phyloP scores from a whole-genome alignment of 2,113 vertebrate species.

The Ophiodon elongatus region DNA sequence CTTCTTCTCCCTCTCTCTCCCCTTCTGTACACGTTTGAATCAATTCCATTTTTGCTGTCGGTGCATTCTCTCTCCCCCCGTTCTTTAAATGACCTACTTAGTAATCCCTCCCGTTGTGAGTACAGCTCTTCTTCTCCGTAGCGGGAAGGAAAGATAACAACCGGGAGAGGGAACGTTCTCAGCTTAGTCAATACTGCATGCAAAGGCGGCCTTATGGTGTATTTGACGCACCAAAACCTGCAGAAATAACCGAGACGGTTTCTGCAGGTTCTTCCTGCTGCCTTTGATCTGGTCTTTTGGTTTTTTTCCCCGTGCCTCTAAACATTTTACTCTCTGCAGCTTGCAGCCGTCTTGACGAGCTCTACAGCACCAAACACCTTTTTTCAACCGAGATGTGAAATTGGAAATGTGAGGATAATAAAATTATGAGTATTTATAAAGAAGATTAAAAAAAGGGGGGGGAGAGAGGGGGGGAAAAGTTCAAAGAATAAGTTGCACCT shows the following conservation, averaged over 20 bases:
- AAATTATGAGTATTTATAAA: not conserved
- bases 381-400: not conserved
- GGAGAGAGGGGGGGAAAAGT: not conserved
- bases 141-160: conserved; percentile 30
- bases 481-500: not conserved
- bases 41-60: conserved; percentile 25
- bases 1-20: not conserved
- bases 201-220: conserved; percentile 9
- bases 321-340: conserved; percentile 19
- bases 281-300: not conserved
- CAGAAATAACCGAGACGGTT: not conserved
- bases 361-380: not conserved
- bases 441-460: not conserved
- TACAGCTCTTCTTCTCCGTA: conserved; percentile 25
- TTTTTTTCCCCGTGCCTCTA: not conserved
- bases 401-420: not conserved
- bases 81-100: conserved; percentile 70
- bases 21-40: conserved; percentile 20
- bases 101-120: conserved; percentile 54
- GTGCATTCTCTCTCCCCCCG: conserved; percentile 13
- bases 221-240: conserved; percentile 30
- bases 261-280: conserved; percentile 12
- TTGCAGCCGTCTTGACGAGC: not conserved
- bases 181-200: conserved; percentile 41
- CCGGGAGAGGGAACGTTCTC: conserved; percentile 19